Evolutionary conservation across 1,140 invertebrate species (phyloP), one percentile per base, ranked within the genome.

Genomic region (Scylla paramamosain): DNA sequence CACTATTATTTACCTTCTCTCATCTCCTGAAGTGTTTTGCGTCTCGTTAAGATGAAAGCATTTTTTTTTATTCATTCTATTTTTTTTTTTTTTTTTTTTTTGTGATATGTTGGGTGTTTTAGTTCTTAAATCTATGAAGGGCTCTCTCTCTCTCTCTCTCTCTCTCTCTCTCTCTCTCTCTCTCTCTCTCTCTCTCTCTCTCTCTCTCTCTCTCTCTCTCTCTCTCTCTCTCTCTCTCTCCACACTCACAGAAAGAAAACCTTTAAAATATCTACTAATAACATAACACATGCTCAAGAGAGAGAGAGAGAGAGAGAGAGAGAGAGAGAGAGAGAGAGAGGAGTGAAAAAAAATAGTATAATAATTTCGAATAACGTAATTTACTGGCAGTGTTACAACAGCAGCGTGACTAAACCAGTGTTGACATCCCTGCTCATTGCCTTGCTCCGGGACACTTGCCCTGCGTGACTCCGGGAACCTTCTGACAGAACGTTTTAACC

Each of bases 141-240:
- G 6, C 67, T 77, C 67, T 77, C 67, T 77, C 67, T 77, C 67
- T 77, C 67, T 77, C 67, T 77, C 67, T 77, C 67, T 77, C 67
- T 77, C 67, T 77, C 67, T 77, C 67, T 77, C 67, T 77, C 67
- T 77, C 67, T 77, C 67, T 77, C 67, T 77, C 67, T 77, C 67
- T 77, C 67, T 77, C 67, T 77, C 67, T 77, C 67, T 77, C 67
- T 77, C 67, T 77, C 67, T 77, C 67, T 77, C 67, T 77, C 67
- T 77, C 67, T 77, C 67, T 77, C 67, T 77, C 67, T 77, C 67
- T 77, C 67, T 77, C 67, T 77, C 25, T 77, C 67, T n/a, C 25
- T 77, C 59, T 67, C 59, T 67, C 59, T 67, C 59, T 8, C 48
- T 52, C 48, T 52, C 48, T 52, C 48, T 52, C 14, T 52, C 6